Percentiles rank a stretch among this genome's conserved stretches.
Conservation (phyloP, 1,140 invertebrate genomes). For the Trichoplusia ni region DNA sequence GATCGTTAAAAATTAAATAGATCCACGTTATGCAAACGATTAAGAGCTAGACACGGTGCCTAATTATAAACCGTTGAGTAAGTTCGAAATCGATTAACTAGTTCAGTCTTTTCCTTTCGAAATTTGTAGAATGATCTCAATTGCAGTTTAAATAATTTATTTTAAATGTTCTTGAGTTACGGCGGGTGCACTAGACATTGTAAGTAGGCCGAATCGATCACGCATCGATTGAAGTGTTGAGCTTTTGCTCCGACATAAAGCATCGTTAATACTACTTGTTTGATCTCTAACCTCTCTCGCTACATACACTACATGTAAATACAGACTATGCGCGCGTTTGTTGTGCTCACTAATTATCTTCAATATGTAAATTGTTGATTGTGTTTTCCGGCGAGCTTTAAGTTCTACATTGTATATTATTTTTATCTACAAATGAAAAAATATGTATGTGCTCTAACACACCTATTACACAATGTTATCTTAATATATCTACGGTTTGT, state of each 20-base stretch:
- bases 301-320: constrained; percentile 8
- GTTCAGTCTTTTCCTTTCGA: background rate
- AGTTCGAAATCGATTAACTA: constrained; percentile 14
- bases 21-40: constrained; percentile 18
- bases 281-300: constrained; percentile 47
- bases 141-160: constrained; percentile 5
- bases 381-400: background rate
- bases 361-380: constrained; percentile 11
- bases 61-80: constrained; percentile 7
- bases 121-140: background rate
- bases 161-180: background rate
- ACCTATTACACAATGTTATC: background rate
- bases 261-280: constrained; percentile 45
- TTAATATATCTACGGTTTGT: constrained; percentile 5
- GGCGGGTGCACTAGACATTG: constrained; percentile 17
- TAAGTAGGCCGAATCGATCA: constrained; percentile 59
- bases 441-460: too few species aligned
- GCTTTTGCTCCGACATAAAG: constrained; percentile 35
- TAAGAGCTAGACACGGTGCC: background rate
- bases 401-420: background rate
- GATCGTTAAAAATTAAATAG: constrained; percentile 19
- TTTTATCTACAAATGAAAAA: too few species aligned
- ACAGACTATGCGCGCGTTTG: background rate
- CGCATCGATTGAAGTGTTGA: constrained; percentile 44
- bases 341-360: constrained; percentile 3